Percentiles rank a stretch among this genome's conserved stretches.
Evolutionary conservation across 2,113 vertebrate species (phyloP).

Genomic region (Lepisosteus osseus): DNA sequence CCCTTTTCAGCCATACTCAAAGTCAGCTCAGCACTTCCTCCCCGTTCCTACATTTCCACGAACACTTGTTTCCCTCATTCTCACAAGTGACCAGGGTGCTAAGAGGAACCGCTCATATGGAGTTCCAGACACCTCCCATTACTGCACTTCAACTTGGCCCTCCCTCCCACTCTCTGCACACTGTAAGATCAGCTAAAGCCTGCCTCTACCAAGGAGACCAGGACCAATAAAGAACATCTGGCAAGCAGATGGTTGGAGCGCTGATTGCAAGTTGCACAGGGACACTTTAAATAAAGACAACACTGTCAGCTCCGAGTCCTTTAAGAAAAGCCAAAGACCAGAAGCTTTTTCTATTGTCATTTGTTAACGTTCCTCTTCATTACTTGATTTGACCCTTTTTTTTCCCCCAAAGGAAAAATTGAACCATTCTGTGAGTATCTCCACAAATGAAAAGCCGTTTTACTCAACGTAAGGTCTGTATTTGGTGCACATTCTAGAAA

Average conservation of each 20-base stretch:
- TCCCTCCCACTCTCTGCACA: neutral
- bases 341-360: too few relatives aligned
- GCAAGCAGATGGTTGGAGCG: constrained; percentile 52
- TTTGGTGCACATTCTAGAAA: too few relatives aligned
- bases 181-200: neutral
- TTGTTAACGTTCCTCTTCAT: too few relatives aligned
- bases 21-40: constrained; percentile 31
- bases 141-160: neutral
- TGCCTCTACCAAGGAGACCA: constrained; percentile 34
- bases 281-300: constrained; percentile 33
- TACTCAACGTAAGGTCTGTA: too few relatives aligned
- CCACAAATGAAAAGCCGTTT: too few relatives aligned
- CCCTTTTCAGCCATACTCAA: constrained; percentile 54
- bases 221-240: constrained; percentile 53
- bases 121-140: too few relatives aligned
- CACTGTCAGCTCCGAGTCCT: constrained; percentile 24
- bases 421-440: too few relatives aligned
- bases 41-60: neutral
- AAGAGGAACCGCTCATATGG: neutral
- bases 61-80: constrained; percentile 15
- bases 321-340: neutral
- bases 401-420: too few relatives aligned
- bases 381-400: too few relatives aligned
- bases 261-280: constrained; percentile 31
- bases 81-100: constrained; percentile 7